Evolutionary conservation across 2,888 invertebrate species (phyloP), one percentile per base, ranked within the genome.

Genomic region (Cephus spinipes): DNA sequence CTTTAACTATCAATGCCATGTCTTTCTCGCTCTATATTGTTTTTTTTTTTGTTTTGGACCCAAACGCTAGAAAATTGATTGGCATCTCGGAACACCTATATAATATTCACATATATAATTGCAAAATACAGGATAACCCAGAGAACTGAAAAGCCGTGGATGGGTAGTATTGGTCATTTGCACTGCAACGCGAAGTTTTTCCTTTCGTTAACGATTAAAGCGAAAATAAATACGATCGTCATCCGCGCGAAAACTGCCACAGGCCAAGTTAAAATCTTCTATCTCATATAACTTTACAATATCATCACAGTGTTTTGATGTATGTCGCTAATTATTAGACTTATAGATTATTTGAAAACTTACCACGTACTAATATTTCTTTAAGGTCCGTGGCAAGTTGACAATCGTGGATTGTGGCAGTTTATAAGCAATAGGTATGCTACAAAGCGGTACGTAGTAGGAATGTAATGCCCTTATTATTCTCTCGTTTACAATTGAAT

Each of bases 271-370:
- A 82, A 82, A 83, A 83, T 79, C 74, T 85, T 85, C 84, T 79
- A 84, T 81, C 81, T 82, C 82, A 74, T 69, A 82, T 83, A 84
- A 86, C 80, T 82, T 85, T 84, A 87, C 79, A 85, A 86, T 88
- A 86, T 87, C 88, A 89, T 90, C 89, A 89, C 89, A 90, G 88
- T 82, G 82, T 87, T 88, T 89, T 87, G 85, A 89, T 89, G 86
- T 85, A 86, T 83, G 80, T 85, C 79, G 81, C 83, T 85, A 85
- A 85, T 82, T 85, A 85, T 82, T 85, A 83, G 81, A 84, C 83
- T 84, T 84, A 81, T 77, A 77, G 77, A 76, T 83, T 82, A 32
- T 55, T 55, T 82, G 79, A 40, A 68, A 85, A 83, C 83, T 81
- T 79, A 71, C 73, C 83, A 77, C 75, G 73, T 32, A 75, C 69